These are phyloP conservation scores for Eupithecia vulgata DNA, from an alignment of 2,888 invertebrate species.

Conservation along the genomic window DNA sequence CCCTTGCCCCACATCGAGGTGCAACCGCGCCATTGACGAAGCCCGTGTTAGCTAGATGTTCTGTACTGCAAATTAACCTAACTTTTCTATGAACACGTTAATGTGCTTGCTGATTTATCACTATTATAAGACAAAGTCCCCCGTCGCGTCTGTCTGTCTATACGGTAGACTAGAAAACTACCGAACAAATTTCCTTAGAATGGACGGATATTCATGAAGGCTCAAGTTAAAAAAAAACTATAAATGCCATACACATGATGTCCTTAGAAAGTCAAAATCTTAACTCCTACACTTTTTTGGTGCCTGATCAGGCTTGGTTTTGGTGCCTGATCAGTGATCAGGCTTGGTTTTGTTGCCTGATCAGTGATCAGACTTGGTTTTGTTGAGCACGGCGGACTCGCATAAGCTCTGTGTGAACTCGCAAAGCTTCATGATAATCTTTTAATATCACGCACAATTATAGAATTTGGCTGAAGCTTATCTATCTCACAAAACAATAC, in stretches of 20 bases:
- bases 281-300: too few species aligned
- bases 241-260: too few species aligned
- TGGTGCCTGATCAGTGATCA: too few species aligned
- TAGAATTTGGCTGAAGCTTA: not conserved
- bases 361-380: too few species aligned
- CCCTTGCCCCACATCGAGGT: conserved; percentile 46
- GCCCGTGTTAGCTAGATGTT: not conserved
- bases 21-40: conserved; percentile 52
- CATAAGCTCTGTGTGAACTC: not conserved
- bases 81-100: not conserved
- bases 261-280: too few species aligned
- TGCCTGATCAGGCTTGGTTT: too few species aligned
- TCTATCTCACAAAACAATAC: not conserved
- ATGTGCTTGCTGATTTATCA: not conserved
- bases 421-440: not conserved
- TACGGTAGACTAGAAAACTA: not conserved
- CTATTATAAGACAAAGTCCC: not conserved
- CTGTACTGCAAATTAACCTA: not conserved
- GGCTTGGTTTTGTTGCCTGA: too few species aligned
- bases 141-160: not conserved
- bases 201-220: too few species aligned
- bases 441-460: not conserved
- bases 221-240: too few species aligned
- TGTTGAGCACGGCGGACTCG: too few species aligned
- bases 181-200: not conserved